A percentile compares a stretch with the other conserved stretches of the same genome.
These are phyloP conservation scores for Paralvinella palmiformis DNA, from an alignment of 1,140 invertebrate species.

Conservation along the genomic window DNA sequence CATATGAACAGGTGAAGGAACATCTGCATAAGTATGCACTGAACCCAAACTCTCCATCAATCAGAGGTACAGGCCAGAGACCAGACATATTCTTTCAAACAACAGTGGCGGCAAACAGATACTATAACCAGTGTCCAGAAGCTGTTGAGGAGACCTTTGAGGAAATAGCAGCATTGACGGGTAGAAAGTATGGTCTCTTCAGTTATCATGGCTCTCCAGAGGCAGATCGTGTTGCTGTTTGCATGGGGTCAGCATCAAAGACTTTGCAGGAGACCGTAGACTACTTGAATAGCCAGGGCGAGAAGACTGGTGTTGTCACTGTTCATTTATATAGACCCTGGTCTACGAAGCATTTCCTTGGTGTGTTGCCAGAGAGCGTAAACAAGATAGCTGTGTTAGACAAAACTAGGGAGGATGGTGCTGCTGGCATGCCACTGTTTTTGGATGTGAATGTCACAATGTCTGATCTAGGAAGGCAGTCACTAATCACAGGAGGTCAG, in stretches of 20 bases:
- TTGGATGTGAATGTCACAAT: constrained; percentile 22
- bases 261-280: constrained; percentile 20
- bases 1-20: constrained; percentile 10
- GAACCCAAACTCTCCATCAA: constrained; percentile 18
- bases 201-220: constrained; percentile 17
- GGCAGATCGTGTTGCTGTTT: constrained; percentile 17
- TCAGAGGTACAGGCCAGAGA: constrained; percentile 20
- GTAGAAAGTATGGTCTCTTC: constrained; percentile 19
- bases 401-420: constrained; percentile 19
- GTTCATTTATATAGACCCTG: constrained; percentile 19
- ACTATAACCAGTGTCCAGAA: constrained; percentile 12
- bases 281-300: constrained; percentile 15
- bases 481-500: constrained; percentile 17
- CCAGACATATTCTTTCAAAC: constrained; percentile 23
- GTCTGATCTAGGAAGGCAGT: constrained; percentile 3
- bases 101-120: constrained; percentile 17
- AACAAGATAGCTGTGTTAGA: constrained; percentile 21
- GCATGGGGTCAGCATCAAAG: constrained; percentile 19
- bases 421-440: constrained; percentile 19
- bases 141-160: constrained; percentile 15
- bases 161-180: constrained; percentile 11
- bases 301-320: constrained; percentile 16
- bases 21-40: constrained; percentile 18
- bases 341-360: constrained; percentile 20
- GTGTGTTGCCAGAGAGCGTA: constrained; percentile 12